Base-by-base conservation (phyloP, 2,797 vertebrate genomes). In the Falco naumanni region DNA sequence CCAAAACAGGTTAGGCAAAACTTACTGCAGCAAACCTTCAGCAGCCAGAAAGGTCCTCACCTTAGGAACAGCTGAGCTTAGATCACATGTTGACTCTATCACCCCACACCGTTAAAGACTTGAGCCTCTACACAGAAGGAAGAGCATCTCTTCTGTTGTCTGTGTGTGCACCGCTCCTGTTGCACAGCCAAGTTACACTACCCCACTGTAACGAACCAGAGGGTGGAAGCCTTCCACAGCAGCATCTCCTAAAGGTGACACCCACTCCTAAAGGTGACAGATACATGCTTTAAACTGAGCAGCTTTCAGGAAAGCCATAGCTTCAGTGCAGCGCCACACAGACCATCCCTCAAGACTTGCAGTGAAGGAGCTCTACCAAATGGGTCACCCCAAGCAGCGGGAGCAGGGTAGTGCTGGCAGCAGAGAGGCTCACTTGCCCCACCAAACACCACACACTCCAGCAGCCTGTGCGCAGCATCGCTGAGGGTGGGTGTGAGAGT, bases 401-500 rank as follows among this genome's bases (percentile, higher is more conserved):
- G 29, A 51, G 37, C 21, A 61, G 53, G 28, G 26, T 8, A 13
- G 8, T 33, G 24, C n/a, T 54, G 10, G 41, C 34, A 33, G 31
- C 8, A 3, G 34, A 51, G 20, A 33, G 24, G 12, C 4, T 61
- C 10, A 1, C 24, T 76, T 2, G 0, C 31, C 39, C 50, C 5
- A 1, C 26, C 2, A 0, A n/a, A 47, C 8, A 20, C 10, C 0
- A 2, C 15, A 13, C 4, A 2, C 15, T 41, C 29, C 1, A 0
- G 13, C 7, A 21, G 5, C 1, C 64, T 13, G 8, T 20, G 6
- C 70, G 24, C 28, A 53, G 29, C 37, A 5, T 15, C 59, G 13
- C 13, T 54, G 34, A 11, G 20, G 3, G 7, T n/a, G 5, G 11
- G 28, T 29, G 34, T 1, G 1, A 71, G 17, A 31, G 21, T 2